Conservation (phyloP, 1,140 invertebrate species). For the Atopsyche davidsoni region DNA sequence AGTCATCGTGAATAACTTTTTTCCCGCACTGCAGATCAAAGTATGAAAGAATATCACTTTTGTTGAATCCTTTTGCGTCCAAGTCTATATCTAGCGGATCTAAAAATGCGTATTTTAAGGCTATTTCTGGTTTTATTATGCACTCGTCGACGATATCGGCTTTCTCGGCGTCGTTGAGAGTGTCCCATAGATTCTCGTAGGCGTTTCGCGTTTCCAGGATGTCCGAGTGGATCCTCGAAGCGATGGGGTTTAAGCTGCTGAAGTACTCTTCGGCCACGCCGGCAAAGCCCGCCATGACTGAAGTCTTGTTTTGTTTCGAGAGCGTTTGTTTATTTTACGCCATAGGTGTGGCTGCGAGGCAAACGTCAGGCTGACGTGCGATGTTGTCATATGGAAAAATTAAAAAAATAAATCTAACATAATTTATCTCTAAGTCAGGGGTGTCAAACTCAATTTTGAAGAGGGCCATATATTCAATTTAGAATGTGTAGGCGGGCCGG, state of each 20-base stretch:
- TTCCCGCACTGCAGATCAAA: constrained; percentile 46
- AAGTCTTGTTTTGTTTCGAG: no score
- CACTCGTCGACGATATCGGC: constrained; percentile 68
- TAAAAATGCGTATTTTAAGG: constrained; percentile 57
- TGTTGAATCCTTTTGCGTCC: constrained; percentile 36
- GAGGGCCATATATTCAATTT: no score
- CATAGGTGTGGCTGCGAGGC: no score
- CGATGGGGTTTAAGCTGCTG: constrained; percentile 60
- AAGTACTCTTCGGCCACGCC: constrained; percentile 62
- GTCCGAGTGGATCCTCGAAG: constrained; percentile 61
- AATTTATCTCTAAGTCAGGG: no score
- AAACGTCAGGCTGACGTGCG: no score
- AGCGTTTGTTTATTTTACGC: no score
- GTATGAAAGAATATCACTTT: constrained; percentile 44
- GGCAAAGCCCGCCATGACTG: constrained; percentile 38
- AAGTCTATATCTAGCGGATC: constrained; percentile 42
- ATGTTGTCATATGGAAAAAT: no score
- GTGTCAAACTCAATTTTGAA: no score
- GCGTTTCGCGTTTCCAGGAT: constrained; percentile 59
- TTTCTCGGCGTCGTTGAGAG: constrained; percentile 59
- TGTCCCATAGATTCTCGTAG: constrained; percentile 65
- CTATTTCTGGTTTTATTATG: constrained; percentile 69
- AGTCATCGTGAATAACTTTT: constrained; percentile 48
- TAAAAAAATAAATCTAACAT: no score
- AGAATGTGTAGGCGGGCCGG: no score